These are phyloP conservation scores for Ophiothrix spiculata DNA, from an alignment of 35 echinoderm and acorn worm genomes.

Conservation along the genomic window DNA sequence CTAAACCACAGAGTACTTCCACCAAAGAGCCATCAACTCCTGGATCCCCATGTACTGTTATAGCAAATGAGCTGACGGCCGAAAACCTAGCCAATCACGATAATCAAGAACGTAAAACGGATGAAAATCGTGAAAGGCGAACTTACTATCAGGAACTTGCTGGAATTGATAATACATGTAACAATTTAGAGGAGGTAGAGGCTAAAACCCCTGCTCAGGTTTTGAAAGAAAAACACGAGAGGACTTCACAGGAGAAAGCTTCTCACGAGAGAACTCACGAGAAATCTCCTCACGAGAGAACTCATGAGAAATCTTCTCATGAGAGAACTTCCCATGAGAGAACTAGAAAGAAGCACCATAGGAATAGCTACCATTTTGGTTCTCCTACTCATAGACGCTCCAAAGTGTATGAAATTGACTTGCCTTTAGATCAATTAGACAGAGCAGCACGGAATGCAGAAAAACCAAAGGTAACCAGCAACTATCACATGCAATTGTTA, in stretches of 20 bases:
- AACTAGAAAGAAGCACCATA: slow-evolving; percentile 32
- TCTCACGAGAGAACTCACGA: too few species aligned
- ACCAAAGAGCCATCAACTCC: neutral
- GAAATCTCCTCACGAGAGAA: too few species aligned
- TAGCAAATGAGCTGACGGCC: neutral
- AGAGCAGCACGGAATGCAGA: slow-evolving; percentile 33
- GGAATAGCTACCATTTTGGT: slow-evolving; percentile 4
- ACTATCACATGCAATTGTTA: slow-evolving; percentile 60
- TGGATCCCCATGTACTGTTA: neutral
- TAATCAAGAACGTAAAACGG: neutral
- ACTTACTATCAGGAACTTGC: slow-evolving; percentile 82
- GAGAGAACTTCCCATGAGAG: too few species aligned
- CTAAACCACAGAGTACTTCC: neutral
- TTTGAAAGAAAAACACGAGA: slow-evolving; percentile 14
- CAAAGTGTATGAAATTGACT: slow-evolving; percentile 1
- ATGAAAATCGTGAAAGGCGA: slow-evolving; percentile 72
- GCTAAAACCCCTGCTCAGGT: slow-evolving; percentile 34
- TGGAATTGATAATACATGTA: slow-evolving; percentile 79
- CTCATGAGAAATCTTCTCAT: too few species aligned
- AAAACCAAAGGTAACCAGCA: slow-evolving; percentile 32
- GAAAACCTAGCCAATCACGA: neutral
- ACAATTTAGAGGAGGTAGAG: slow-evolving; percentile 34
- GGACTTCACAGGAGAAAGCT: too few species aligned
- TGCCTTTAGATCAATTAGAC: neutral
- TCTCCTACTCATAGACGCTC: slow-evolving; percentile 10